Evolutionary conservation across 2,797 vertebrate species (phyloP), one percentile per base, ranked within the genome.

Genomic region (Fistularia commersonii): DNA sequence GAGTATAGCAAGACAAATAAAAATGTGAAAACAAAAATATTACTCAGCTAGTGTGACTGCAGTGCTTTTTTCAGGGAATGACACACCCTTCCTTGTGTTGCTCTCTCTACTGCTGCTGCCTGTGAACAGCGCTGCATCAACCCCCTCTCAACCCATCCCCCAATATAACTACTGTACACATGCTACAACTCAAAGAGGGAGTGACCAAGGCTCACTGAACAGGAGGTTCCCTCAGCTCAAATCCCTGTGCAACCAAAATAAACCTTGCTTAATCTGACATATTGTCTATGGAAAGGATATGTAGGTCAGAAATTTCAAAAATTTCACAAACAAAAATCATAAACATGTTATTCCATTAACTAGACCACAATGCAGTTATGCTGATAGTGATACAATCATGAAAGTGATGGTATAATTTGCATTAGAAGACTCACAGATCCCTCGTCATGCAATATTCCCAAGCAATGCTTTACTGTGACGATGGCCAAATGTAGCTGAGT

Each of bases 101-200:
- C 57, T 32, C 49, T 60, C 72, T n/a, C 49, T 59, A 52, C 32
- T 54, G 68, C 64, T 69, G 64, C 66, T 68, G 54, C 79, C 56
- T 51, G 48, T 72, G 68, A 66, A 64, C 61, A 69, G 64, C 58
- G 51, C 72, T 72, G 75, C 76, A 82, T 78, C 69, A 76, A 76
- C 72, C 68, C 64, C 52, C 60, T 58, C 62, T 69, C 47, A 15
- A 45, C 81, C 80, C 81, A 76, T 78, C 81, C 81, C 80, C 83
- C 81, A 80, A 67, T 51, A 36, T n/a, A 62, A 70, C 64, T 77
- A 76, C 72, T 80, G 74, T 72, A 77, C 66, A 72, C 53, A 64
- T 55, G 62, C 53, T 12, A 69, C 55, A 66, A 59, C 56, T 74
- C 61, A 64, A 42, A 41, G 47, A 48, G 70, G 48, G 52, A 61